A percentile compares a stretch with the other conserved stretches of the same genome.
Evolutionary conservation across 2,888 invertebrate genomes (phyloP).

Genomic region (Leptinotarsa rubiginosa): DNA sequence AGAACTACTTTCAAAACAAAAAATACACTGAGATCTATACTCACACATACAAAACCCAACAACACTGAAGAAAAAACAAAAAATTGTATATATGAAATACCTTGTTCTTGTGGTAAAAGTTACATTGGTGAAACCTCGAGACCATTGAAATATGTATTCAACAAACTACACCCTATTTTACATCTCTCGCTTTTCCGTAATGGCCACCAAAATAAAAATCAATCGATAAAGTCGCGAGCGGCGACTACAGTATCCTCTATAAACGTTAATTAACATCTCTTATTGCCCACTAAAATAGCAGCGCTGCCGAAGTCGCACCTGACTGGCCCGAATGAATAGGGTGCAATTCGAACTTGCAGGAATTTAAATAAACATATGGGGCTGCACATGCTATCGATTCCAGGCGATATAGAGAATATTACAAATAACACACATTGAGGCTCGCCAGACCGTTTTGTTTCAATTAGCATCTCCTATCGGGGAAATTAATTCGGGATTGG

Average conservation of each 20-base stretch:
- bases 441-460: constrained; percentile 20
- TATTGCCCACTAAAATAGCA: constrained; percentile 1
- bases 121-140: too few species aligned
- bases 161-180: too few species aligned
- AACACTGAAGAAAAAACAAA: too few species aligned
- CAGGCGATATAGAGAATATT: not conserved
- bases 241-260: not conserved
- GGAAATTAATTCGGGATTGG: constrained; percentile 5
- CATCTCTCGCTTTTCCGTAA: too few species aligned
- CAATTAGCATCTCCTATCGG: constrained; percentile 19
- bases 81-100: too few species aligned
- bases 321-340: not conserved
- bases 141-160: too few species aligned
- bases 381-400: not conserved
- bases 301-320: constrained; percentile 2
- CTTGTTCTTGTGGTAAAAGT: too few species aligned
- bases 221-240: constrained; percentile 3
- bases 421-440: constrained; percentile 6
- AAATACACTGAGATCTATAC: too few species aligned
- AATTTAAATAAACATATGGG: not conserved
- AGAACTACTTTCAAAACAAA: too few species aligned
- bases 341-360: not conserved
- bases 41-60: too few species aligned
- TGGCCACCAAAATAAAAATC: not conserved
- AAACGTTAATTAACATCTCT: constrained; percentile 14